Base-by-base conservation (phyloP, 2,888 invertebrate genomes). In the Diloba caeruleocephala region DNA sequence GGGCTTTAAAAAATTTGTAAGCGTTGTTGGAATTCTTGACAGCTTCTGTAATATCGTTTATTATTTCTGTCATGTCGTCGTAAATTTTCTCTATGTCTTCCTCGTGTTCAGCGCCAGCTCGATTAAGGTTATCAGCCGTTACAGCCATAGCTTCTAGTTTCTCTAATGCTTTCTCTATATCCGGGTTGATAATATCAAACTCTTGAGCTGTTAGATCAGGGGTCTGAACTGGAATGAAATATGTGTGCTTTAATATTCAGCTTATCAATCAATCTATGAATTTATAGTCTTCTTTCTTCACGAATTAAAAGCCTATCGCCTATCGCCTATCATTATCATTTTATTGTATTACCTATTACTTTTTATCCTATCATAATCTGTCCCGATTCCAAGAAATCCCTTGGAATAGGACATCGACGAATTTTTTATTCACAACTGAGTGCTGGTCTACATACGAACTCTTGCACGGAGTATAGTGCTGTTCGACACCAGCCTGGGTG, bases 1-100 rank as follows among this genome's bases (percentile, higher is more conserved):
- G 84, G 0, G 71, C 77, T 61, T 82, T 83, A 0, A 90, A 42
- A 44, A 91, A 89, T 38, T 68, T 75, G 29, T 83, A 76, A 0
- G 83, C 80, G 13, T 85, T 78, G 2, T 69, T 70, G 0, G 74
- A 59, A n/a, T 79, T 64, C 42, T 71, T 76, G 0, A 87, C 50
- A 3, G 74, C 54, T 9, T 80, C 69, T 1, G 66, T 73, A 1
- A 91, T 56, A 3, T 81, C 71, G 17, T 78, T 72, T 1, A 88
- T 7, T 0, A 63, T 52, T 1, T 54, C 38, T 4, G 74, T 59
- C 59, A 88, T 82, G 14, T 78, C 71, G 0, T 75, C 54, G 44
- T 81, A 79, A 0, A 77, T 44, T 1, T 55, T 29, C 3, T 80
- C 69, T 1, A 55, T 62, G 2, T 84, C 75, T 29, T 81, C 82